Evolutionary conservation across 2,797 vertebrate species (phyloP).

Genomic region (Diglossa cyanea): DNA sequence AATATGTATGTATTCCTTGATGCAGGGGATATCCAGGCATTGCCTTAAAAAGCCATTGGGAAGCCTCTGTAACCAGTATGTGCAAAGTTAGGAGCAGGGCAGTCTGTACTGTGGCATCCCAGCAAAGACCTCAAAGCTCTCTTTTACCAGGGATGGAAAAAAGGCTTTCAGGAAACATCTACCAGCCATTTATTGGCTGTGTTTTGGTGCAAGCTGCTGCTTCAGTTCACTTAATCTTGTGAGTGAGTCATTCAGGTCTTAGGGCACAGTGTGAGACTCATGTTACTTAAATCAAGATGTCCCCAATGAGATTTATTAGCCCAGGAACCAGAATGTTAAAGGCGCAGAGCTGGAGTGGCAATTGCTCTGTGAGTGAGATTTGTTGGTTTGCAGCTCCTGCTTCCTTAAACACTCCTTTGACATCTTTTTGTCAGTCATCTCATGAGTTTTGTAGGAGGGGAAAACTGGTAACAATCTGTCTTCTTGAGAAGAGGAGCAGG

Average conservation of each 20-base stretch:
- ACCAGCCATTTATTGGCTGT: not conserved
- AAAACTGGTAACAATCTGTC: not conserved
- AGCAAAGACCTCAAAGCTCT: not conserved
- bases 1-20: not conserved
- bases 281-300: not conserved
- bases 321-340: not conserved
- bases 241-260: not conserved
- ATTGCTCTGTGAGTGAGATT: not conserved
- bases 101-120: not conserved
- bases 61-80: not conserved
- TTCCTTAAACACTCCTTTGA: not conserved
- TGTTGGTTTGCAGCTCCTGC: conserved; percentile 25
- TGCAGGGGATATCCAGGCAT: not conserved
- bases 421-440: conserved; percentile 37
- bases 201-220: not conserved
- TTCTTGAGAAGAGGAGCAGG: conserved; percentile 17
- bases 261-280: not conserved
- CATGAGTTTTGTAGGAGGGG: conserved; percentile 19
- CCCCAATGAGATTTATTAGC: not conserved
- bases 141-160: not conserved
- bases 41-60: not conserved
- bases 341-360: not conserved
- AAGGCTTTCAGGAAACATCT: not conserved
- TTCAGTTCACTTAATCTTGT: not conserved
- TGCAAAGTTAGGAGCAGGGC: not conserved